A percentile compares a stretch with the other conserved stretches of the same genome.
These are phyloP conservation scores for Hipposideros armiger DNA, from an alignment of 2,113 vertebrate genomes.

Conservation along the genomic window DNA sequence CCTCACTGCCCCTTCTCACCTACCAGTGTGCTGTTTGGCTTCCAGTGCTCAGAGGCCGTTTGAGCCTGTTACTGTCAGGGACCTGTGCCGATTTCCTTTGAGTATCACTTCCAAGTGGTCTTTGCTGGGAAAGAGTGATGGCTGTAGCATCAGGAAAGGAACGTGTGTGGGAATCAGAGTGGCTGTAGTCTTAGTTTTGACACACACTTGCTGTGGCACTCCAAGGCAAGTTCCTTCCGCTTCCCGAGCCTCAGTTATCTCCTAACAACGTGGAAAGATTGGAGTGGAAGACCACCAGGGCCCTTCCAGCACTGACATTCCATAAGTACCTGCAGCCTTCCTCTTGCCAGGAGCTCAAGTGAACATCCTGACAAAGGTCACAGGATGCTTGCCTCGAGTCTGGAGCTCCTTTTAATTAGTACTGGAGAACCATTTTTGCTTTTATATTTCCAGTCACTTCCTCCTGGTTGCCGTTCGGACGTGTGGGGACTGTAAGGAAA, in stretches of 20 bases:
- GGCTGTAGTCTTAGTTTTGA: constrained; percentile 17
- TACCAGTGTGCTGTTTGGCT: neutral
- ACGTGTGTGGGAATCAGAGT: neutral
- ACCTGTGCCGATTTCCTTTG: neutral
- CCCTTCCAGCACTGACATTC: neutral
- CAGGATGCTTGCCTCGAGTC: constrained; percentile 15
- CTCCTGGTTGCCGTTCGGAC: neutral
- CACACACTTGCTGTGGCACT: neutral
- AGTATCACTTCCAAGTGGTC: constrained; percentile 25
- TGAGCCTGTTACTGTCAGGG: neutral
- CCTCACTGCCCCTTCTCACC: neutral
- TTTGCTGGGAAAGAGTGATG: neutral
- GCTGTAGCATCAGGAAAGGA: neutral
- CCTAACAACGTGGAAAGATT: neutral
- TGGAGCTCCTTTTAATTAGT: constrained; percentile 49
- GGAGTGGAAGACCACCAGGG: neutral
- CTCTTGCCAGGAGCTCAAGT: neutral
- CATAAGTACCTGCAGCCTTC: neutral
- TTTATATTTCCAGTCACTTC: constrained; percentile 35
- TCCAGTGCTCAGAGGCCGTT: neutral
- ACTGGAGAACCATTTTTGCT: neutral
- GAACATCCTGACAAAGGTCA: constrained; percentile 10
- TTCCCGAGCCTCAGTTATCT: neutral
- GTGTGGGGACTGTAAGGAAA: neutral
- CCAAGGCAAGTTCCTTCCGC: neutral